Percentiles rank a stretch among this genome's conserved stretches.
These are phyloP conservation scores for Addax nasomaculatus DNA, from an alignment of 2,113 vertebrate species.

Conservation along the genomic window DNA sequence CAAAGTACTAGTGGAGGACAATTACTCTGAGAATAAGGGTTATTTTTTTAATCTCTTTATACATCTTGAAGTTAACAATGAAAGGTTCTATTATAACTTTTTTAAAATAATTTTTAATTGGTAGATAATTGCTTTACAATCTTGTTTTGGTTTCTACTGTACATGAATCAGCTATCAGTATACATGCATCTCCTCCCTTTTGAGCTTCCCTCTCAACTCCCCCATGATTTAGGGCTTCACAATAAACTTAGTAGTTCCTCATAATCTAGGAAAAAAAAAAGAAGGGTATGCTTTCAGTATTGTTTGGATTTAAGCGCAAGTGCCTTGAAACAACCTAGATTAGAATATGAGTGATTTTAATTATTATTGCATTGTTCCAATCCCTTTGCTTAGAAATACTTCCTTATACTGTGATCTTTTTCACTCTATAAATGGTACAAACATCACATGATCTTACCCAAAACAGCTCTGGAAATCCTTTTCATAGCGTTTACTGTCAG, in stretches of 20 bases:
- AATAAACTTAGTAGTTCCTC: not conserved
- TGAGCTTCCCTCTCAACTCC: not conserved
- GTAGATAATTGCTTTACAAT: not conserved
- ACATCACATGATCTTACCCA: slow-evolving; percentile 84
- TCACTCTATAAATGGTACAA: not conserved
- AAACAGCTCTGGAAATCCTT: slow-evolving; percentile 98
- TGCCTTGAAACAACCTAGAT: not conserved
- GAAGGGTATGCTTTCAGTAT: not conserved
- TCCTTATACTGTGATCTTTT: not conserved
- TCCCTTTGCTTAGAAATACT: not conserved
- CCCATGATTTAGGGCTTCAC: not conserved
- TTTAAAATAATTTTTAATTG: not conserved
- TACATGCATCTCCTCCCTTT: not conserved
- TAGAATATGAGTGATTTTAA: slow-evolving; percentile 17
- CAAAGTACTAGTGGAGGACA: not conserved
- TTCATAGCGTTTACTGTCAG: slow-evolving; percentile 98
- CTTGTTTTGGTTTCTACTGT: not conserved
- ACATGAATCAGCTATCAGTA: not conserved
- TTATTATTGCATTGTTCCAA: not conserved
- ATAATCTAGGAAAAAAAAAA: not conserved
- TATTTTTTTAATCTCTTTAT: not conserved
- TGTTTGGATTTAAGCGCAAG: not conserved
- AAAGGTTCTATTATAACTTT: not conserved
- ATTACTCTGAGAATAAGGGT: not conserved
- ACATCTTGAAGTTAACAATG: not conserved